Base-by-base conservation (phyloP, 2,113 vertebrate species). In the Paracanthobrama guichenoti region DNA sequence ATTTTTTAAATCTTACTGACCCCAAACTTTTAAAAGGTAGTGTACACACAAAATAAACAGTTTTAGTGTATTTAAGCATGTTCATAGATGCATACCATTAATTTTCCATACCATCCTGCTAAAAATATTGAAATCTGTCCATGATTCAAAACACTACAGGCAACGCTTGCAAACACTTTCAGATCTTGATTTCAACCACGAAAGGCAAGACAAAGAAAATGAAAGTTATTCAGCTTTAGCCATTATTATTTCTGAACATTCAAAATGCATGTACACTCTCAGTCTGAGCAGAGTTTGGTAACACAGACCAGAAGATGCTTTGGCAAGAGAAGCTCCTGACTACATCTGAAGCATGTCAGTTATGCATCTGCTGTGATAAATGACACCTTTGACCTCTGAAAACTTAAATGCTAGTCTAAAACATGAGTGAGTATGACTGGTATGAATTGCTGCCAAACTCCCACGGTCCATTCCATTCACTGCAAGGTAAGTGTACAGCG, bases 171-270 rank as follows among this genome's bases (percentile, higher is more conserved):
- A 18, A 2, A 59, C 55, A 2, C 53, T 20, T 35, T 67, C 64
- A 72, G 26, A 22, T 59, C 44, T 3, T 62, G 6, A 24, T 18
- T 76, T 48, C 39, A 50, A 75, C 42, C 16, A 74, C 0, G 28
- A 57, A 42, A 69, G 22, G 55, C 14, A 42, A n/a, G 39, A 53
- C 62, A 55, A 79, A 48, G 6, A 84, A 31, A 72, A 64, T 10
- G 2, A 6, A 44, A 83, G 8, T 74, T 14, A 20, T 35, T 48
- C 46, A 73, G 35, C 75, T 83, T 81, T 69, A 67, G 62, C 50
- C 50, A 73, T 83, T 83, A 73, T 73, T 82, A 81, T 79, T 86
- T 89, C 55, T 84, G 57, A 74, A 79, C 64, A 26, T 88, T 84
- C 71, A 88, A 88, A 77, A 59, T 35, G 75, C 48, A 44, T 26